Conservation (phyloP, 1,140 invertebrate species). For the Drosophila bocqueti region DNA sequence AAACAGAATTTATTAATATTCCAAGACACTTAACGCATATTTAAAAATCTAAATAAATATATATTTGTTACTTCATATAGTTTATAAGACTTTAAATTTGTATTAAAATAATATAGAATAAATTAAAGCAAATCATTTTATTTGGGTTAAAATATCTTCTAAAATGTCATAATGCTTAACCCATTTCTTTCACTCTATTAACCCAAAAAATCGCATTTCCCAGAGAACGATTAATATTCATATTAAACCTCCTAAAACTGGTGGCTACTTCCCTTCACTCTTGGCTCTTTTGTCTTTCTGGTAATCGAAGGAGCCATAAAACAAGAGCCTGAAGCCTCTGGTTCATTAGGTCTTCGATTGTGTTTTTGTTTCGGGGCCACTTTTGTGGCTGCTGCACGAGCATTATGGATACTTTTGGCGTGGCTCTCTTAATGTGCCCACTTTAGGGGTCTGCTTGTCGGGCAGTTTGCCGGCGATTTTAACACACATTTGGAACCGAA, state of each 20-base stretch:
- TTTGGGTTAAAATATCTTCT: neutral
- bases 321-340: constrained; percentile 26
- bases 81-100: too few species aligned
- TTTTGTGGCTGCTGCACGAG: constrained; percentile 20
- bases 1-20: too few species aligned
- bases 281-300: constrained; percentile 22
- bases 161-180: neutral
- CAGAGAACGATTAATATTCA: constrained; percentile 13
- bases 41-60: too few species aligned
- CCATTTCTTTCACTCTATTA: constrained; percentile 3
- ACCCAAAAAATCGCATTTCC: neutral
- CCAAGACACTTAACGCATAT: too few species aligned
- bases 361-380: constrained; percentile 39
- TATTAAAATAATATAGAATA: too few species aligned
- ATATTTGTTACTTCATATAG: too few species aligned
- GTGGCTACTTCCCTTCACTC: constrained; percentile 47
- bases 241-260: constrained; percentile 19
- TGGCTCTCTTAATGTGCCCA: constrained; percentile 58
- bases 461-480: constrained; percentile 60
- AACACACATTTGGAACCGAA: constrained; percentile 47
- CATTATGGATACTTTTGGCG: constrained; percentile 42
- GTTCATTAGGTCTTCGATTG: constrained; percentile 56
- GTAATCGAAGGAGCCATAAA: constrained; percentile 53
- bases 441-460: constrained; percentile 49
- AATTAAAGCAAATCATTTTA: neutral